Percentiles rank a stretch among this genome's conserved stretches.
These are phyloP conservation scores for Atta colombica DNA, from an alignment of 1,140 invertebrate species.

Conservation along the genomic window DNA sequence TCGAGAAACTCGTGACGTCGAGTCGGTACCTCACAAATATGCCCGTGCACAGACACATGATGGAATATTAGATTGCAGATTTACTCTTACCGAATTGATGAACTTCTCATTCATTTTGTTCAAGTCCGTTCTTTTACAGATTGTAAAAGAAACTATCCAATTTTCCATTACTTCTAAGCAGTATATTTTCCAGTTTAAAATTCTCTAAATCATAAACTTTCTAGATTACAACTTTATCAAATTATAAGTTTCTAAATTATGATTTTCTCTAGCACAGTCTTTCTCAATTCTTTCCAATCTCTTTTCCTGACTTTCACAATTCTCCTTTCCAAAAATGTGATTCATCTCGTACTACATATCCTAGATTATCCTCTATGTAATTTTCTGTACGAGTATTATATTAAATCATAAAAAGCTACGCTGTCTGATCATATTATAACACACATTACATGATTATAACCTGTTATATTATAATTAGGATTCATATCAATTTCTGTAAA, in stretches of 20 bases:
- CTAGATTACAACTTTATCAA: conserved; percentile 18
- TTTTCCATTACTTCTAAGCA: not conserved
- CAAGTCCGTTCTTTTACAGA: not conserved
- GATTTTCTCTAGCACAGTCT: conserved; percentile 1
- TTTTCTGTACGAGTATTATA: conserved; percentile 7
- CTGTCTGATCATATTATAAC: not conserved
- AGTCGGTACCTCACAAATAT: not conserved
- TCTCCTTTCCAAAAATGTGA: not conserved
- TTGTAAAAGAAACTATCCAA: not conserved
- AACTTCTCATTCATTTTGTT: not conserved
- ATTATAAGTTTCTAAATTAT: conserved; percentile 45
- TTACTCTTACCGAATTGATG: conserved; percentile 4
- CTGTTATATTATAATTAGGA: conserved; percentile 1
- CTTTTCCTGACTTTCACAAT: conserved; percentile 29
- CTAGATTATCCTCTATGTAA: conserved; percentile 5
- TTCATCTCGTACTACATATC: not conserved
- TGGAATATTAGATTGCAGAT: conserved; percentile 13
- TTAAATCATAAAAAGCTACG: not conserved
- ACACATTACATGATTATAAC: not conserved
- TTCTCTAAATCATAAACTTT: conserved; percentile 50
- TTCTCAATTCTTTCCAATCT: not conserved
- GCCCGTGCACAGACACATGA: not conserved
- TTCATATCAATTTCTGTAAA: not conserved
- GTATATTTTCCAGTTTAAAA: conserved; percentile 1
- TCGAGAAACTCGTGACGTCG: not conserved